These are phyloP conservation scores for Perodicticus potto DNA, from an alignment of 2,797 vertebrate species.

Conservation along the genomic window DNA sequence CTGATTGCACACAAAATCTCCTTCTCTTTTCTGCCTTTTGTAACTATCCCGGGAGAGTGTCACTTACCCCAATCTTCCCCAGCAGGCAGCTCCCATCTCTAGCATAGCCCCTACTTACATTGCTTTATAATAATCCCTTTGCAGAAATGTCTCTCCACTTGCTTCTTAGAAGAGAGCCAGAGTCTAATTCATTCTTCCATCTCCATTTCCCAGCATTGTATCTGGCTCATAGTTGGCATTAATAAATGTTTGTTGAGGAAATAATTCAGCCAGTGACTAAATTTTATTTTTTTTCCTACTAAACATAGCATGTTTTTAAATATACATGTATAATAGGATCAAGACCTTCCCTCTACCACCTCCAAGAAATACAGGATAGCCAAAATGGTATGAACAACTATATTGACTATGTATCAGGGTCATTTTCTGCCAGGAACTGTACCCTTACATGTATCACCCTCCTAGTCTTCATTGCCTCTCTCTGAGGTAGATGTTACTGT, in stretches of 20 bases:
- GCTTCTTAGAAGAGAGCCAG: neutral
- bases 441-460: neutral
- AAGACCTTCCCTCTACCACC: neutral
- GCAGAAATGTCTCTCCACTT: neutral
- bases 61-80: rapidly evolving
- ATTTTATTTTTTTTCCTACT: conserved; percentile 21
- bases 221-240: neutral
- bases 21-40: neutral
- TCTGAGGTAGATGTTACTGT: neutral
- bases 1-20: neutral
- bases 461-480: neutral
- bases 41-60: neutral
- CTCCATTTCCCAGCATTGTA: neutral
- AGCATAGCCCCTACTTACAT: neutral
- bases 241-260: neutral
- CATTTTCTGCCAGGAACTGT: neutral
- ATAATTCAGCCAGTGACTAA: neutral
- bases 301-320: conserved; percentile 17
- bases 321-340: neutral
- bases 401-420: neutral
- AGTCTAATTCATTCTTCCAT: neutral
- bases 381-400: neutral
- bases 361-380: neutral
- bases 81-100: neutral
- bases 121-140: neutral